phyloP scores from a whole-genome alignment of 2,888 invertebrate species.

The Acanthosepion pharaonis region DNA sequence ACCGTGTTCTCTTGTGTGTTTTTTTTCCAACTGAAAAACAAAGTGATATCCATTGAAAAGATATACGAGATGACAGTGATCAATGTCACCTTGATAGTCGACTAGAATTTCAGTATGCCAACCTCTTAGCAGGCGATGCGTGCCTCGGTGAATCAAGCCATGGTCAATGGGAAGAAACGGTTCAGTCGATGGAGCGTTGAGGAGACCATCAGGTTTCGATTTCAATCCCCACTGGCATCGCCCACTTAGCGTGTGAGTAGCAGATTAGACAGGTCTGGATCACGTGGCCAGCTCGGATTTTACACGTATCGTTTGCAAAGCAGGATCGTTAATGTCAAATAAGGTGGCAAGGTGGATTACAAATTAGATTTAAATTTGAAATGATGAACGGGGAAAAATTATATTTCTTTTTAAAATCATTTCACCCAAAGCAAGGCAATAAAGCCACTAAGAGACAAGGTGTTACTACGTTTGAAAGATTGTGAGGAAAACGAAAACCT shows the following conservation, averaged over 20 bases:
- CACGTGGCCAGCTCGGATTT: not conserved
- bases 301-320: not conserved
- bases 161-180: not conserved
- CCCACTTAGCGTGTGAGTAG: not conserved
- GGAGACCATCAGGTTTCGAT: constrained; percentile 33
- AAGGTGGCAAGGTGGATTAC: not conserved
- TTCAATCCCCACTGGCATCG: not conserved
- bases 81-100: not conserved
- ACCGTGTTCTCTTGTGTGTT: not conserved
- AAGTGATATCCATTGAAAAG: constrained; percentile 9
- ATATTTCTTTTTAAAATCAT: no score
- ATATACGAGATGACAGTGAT: not conserved
- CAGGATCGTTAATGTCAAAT: not conserved
- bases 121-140: not conserved
- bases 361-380: not conserved
- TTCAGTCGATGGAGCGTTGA: not conserved
- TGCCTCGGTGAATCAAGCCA: not conserved
- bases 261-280: not conserved
- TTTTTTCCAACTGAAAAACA: not conserved
- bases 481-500: no score
- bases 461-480: no score
- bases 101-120: not conserved
- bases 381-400: not conserved
- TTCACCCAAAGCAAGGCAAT: no score
- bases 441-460: no score